Conservation (phyloP, 30 jellyfish, hydroid and myxozoan genomes). For the Sanderia malayensis region DNA sequence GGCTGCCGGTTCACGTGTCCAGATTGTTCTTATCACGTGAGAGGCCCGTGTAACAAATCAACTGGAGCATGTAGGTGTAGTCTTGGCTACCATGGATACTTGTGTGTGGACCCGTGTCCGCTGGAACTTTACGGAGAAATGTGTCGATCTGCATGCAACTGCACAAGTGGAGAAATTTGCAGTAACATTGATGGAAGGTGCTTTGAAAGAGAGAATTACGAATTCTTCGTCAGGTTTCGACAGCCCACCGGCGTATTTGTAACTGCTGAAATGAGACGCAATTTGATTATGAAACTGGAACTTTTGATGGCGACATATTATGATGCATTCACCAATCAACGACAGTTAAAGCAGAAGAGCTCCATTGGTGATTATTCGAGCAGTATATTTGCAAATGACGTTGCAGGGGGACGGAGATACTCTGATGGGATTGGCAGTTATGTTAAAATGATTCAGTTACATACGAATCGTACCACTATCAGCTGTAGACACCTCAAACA, state of each 20-base stretch:
- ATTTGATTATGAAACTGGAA: constrained; percentile 39
- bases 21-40: constrained; percentile 37
- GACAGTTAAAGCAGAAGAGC: not conserved
- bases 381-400: not conserved
- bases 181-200: constrained; percentile 75
- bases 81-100: constrained; percentile 64
- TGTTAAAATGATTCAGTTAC: constrained; percentile 6
- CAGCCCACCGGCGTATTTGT: not conserved
- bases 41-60: constrained; percentile 65
- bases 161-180: constrained; percentile 50
- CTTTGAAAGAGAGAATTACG: constrained; percentile 23
- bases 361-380: not conserved
- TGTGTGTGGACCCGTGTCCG: constrained; percentile 69
- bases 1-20: constrained; percentile 52
- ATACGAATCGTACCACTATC: not conserved
- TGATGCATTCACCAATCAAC: constrained; percentile 2
- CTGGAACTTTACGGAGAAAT: constrained; percentile 49
- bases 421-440: not conserved
- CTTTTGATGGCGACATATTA: constrained; percentile 56
- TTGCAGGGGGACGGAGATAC: not conserved
- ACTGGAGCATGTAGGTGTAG: constrained; percentile 77
- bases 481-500: constrained; percentile 5
- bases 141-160: constrained; percentile 59
- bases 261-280: constrained; percentile 4
- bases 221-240: constrained; percentile 40